phyloP scores from a whole-genome alignment of 2,113 vertebrate genomes.

The Apeltes quadracus region DNA sequence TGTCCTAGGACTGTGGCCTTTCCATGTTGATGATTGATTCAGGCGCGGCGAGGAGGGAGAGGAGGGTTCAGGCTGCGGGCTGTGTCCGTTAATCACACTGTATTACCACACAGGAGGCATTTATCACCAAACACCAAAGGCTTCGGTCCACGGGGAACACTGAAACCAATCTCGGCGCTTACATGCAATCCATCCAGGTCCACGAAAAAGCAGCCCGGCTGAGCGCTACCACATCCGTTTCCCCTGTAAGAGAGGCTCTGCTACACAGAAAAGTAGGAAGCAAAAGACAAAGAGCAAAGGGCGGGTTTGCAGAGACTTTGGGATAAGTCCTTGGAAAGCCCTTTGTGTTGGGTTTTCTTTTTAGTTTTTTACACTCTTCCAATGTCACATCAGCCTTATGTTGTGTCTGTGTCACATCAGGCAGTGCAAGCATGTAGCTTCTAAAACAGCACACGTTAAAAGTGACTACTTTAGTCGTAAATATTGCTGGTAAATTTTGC shows the following conservation, averaged over 20 bases:
- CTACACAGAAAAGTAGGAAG: slow-evolving; percentile 47
- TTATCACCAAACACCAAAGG: slow-evolving; percentile 81
- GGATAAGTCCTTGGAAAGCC: slow-evolving; percentile 41
- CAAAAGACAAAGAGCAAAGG: slow-evolving; percentile 18
- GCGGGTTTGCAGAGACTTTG: slow-evolving; percentile 33
- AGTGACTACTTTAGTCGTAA: background rate
- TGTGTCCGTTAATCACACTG: slow-evolving; percentile 80
- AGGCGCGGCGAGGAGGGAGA: slow-evolving; percentile 67
- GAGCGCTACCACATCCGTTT: slow-evolving; percentile 67
- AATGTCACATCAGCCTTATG: slow-evolving; percentile 14
- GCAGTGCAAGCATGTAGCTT: background rate
- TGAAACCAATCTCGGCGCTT: slow-evolving; percentile 75
- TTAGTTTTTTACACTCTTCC: slow-evolving; percentile 1
- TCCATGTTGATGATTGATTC: slow-evolving; percentile 80
- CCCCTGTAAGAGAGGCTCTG: slow-evolving; percentile 44
- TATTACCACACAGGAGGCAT: slow-evolving; percentile 80
- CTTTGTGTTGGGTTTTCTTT: slow-evolving; percentile 2
- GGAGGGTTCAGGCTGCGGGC: slow-evolving; percentile 69
- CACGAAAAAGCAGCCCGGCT: slow-evolving; percentile 59
- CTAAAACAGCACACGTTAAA: background rate
- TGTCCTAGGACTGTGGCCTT: slow-evolving; percentile 67
- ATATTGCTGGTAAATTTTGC: background rate
- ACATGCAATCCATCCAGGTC: slow-evolving; percentile 75
- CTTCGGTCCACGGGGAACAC: slow-evolving; percentile 72
- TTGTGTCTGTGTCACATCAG: slow-evolving; percentile 11